phyloP scores from a whole-genome alignment of 1,140 invertebrate genomes.

The Penaeus japonicus region DNA sequence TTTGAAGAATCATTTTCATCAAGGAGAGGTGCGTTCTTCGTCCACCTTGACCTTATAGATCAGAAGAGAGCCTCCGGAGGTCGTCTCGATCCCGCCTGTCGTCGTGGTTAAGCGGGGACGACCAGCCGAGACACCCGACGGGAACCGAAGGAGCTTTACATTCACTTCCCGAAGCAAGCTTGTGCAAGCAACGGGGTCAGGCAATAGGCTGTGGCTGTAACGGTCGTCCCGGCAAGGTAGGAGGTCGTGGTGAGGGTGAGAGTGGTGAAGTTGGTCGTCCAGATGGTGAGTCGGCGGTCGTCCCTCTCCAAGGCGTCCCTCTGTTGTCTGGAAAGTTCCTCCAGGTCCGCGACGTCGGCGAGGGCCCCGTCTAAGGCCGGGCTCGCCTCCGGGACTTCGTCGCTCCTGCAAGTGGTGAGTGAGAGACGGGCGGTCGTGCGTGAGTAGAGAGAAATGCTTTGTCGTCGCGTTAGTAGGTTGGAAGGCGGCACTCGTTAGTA shows the following conservation, averaged over 20 bases:
- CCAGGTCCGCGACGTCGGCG: neutral
- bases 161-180: slow-evolving; percentile 26
- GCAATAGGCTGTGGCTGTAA: neutral
- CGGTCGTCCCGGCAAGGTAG: slow-evolving; percentile 29
- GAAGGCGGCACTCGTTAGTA: too few species aligned
- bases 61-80: too few species aligned
- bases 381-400: neutral
- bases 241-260: slow-evolving; percentile 39
- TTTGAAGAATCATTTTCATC: too few species aligned
- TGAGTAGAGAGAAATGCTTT: too few species aligned
- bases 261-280: slow-evolving; percentile 21
- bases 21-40: too few species aligned
- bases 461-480: too few species aligned
- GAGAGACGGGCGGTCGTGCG: neutral
- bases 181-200: neutral
- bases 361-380: neutral
- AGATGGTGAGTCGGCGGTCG: slow-evolving; percentile 20
- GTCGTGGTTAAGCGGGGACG: too few species aligned
- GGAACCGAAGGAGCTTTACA: neutral
- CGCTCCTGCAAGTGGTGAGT: neutral
- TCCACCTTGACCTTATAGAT: too few species aligned
- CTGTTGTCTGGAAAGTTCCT: neutral
- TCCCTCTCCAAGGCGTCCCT: neutral
- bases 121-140: too few species aligned
- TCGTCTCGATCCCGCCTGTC: too few species aligned